phyloP scores from a whole-genome alignment of 2,888 invertebrate species.

The Frankliniella fusca region DNA sequence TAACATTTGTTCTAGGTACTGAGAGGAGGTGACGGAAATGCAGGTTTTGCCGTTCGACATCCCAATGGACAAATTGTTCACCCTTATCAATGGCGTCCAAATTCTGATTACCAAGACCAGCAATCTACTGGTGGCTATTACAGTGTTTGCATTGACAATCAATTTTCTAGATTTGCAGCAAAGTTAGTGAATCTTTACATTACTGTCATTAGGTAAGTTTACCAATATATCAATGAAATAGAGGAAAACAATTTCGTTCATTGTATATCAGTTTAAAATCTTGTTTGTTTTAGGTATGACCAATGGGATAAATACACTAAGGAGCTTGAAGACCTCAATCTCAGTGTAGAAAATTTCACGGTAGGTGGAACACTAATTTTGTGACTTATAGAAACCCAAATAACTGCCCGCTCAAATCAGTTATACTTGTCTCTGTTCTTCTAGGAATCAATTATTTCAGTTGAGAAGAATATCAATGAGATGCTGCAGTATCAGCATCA shows the following conservation, averaged over 20 bases:
- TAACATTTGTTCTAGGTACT: slow-evolving; percentile 60
- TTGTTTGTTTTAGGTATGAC: slow-evolving; percentile 61
- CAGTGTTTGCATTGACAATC: slow-evolving; percentile 87
- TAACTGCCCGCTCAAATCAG: background rate
- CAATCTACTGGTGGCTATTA: slow-evolving; percentile 79
- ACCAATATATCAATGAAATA: background rate
- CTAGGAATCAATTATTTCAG: slow-evolving; percentile 67
- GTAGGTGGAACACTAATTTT: slow-evolving; percentile 52
- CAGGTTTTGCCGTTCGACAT: slow-evolving; percentile 84
- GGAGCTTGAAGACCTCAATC: slow-evolving; percentile 80
- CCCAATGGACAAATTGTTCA: slow-evolving; percentile 79
- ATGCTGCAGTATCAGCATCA: slow-evolving; percentile 81
- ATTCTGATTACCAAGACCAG: slow-evolving; percentile 83
- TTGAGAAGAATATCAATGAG: slow-evolving; percentile 79
- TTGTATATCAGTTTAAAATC: background rate
- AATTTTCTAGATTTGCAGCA: slow-evolving; percentile 84
- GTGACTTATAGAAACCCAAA: background rate
- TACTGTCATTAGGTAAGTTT: slow-evolving; percentile 67
- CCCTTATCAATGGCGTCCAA: slow-evolving; percentile 88
- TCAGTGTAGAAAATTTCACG: slow-evolving; percentile 87
- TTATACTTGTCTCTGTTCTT: slow-evolving; percentile 42
- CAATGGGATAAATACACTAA: slow-evolving; percentile 89
- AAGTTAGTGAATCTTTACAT: slow-evolving; percentile 86
- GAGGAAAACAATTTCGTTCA: background rate
- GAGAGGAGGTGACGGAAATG: slow-evolving; percentile 90